A percentile compares a stretch with the other conserved stretches of the same genome.
These are phyloP conservation scores for Amphipyra tragopoginis DNA, from an alignment of 2,888 invertebrate species.

Conservation along the genomic window DNA sequence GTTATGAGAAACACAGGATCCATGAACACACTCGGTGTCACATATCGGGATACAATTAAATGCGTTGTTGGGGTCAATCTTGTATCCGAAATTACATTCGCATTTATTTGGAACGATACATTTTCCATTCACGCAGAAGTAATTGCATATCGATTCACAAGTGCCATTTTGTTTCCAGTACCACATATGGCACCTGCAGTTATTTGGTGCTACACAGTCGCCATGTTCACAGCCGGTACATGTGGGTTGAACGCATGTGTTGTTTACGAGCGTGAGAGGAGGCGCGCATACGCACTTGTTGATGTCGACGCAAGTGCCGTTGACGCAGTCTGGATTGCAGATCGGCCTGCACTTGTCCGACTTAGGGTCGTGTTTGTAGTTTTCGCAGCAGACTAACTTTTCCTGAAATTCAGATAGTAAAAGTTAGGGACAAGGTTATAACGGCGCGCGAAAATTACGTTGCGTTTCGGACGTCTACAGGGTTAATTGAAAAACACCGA, in stretches of 20 bases:
- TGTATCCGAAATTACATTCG: conserved; percentile 12
- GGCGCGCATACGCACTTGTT: conserved; percentile 19
- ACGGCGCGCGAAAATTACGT: too few relatives aligned
- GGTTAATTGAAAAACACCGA: too few relatives aligned
- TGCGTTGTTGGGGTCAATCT: conserved; percentile 12
- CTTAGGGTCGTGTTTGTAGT: conserved; percentile 5
- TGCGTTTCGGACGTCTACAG: too few relatives aligned
- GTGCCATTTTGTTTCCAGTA: conserved; percentile 62
- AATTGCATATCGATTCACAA: conserved; percentile 30
- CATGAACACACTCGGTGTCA: background rate
- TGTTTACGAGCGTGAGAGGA: conserved; percentile 25
- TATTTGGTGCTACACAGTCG: conserved; percentile 73
- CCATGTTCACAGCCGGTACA: conserved; percentile 53
- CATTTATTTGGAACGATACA: conserved; percentile 18
- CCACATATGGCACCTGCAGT: conserved; percentile 77
- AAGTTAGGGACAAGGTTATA: too few relatives aligned
- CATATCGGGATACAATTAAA: conserved; percentile 22
- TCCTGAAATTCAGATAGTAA: conserved; percentile 19
- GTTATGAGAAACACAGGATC: background rate
- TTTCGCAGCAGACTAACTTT: conserved; percentile 13
- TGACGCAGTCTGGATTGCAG: conserved; percentile 24
- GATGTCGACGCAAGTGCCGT: conserved; percentile 23
- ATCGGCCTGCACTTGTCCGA: conserved; percentile 19
- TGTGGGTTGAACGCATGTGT: conserved; percentile 14
- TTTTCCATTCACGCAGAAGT: conserved; percentile 21